These are phyloP conservation scores for Chloroceryle aenea DNA, from an alignment of 2,113 vertebrate species.

Conservation along the genomic window DNA sequence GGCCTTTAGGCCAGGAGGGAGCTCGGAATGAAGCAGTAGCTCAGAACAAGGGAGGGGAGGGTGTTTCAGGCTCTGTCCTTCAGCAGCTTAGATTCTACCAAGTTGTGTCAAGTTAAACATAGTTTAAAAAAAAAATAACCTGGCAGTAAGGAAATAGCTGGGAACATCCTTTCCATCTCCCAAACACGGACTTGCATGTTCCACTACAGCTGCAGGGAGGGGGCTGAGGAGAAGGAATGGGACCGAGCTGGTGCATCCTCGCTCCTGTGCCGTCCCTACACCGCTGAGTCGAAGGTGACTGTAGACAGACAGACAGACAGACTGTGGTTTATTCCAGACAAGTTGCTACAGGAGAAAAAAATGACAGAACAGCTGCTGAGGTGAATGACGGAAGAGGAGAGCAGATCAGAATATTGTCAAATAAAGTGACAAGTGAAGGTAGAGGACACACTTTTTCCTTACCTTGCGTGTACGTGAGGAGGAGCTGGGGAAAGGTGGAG, in stretches of 20 bases:
- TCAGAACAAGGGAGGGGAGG: background rate
- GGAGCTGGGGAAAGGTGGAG: background rate
- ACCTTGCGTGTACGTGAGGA: background rate
- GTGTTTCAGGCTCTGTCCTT: background rate
- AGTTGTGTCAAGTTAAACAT: background rate
- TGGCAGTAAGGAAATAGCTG: background rate
- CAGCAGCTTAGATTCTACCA: background rate
- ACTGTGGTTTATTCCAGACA: background rate
- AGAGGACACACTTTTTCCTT: background rate
- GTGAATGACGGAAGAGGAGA: background rate
- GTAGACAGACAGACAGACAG: too few species aligned
- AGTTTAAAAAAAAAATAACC: background rate
- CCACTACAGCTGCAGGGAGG: conserved; percentile 20
- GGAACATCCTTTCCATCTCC: background rate
- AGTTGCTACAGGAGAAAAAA: background rate
- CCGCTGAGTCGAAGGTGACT: background rate
- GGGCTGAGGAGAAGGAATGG: background rate
- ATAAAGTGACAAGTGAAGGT: background rate
- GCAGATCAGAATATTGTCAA: background rate
- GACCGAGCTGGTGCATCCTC: background rate
- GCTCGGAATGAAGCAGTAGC: background rate
- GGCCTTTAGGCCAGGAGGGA: background rate
- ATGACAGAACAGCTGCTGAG: background rate
- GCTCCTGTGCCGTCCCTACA: background rate
- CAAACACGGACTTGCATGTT: background rate